Evolutionary conservation across 2,888 invertebrate genomes (phyloP).

Genomic region (Artemia sinica): DNA sequence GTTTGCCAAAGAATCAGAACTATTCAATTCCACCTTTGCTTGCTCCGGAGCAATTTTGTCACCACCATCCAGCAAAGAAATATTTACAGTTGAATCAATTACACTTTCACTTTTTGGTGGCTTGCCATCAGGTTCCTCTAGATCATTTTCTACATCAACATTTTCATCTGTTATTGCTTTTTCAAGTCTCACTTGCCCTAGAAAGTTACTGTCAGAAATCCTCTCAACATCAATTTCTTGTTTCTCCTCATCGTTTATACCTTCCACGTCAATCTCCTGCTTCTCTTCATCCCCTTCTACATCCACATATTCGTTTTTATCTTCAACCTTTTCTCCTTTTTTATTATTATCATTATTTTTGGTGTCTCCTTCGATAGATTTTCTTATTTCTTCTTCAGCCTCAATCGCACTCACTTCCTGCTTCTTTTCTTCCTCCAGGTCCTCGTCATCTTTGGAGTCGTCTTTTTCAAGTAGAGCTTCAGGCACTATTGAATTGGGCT

Average conservation of each 20-base stretch:
- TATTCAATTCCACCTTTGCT: too few relatives aligned
- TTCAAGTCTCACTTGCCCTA: not conserved
- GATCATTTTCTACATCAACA: slow-evolving; percentile 5
- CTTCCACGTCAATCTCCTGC: too few relatives aligned
- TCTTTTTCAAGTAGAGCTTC: slow-evolving; percentile 5
- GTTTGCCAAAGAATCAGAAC: too few relatives aligned
- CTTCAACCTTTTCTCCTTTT: not conserved
- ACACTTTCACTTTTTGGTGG: too few relatives aligned
- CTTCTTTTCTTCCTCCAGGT: not conserved
- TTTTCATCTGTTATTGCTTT: slow-evolving; percentile 13
- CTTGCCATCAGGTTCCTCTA: not conserved
- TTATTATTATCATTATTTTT: too few relatives aligned
- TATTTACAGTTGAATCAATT: too few relatives aligned
- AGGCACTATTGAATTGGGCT: not conserved
- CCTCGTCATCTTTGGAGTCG: not conserved
- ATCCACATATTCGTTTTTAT: not conserved
- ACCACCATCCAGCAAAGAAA: too few relatives aligned
- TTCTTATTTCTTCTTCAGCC: not conserved
- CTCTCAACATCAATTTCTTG: not conserved
- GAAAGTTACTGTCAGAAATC: not conserved
- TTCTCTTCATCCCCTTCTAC: not conserved
- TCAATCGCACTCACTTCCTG: not conserved
- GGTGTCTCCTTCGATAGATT: too few relatives aligned
- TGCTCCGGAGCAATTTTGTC: too few relatives aligned
- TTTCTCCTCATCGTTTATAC: not conserved